Conservation (phyloP, 2,113 vertebrate species). For the Takifugu flavidus region DNA sequence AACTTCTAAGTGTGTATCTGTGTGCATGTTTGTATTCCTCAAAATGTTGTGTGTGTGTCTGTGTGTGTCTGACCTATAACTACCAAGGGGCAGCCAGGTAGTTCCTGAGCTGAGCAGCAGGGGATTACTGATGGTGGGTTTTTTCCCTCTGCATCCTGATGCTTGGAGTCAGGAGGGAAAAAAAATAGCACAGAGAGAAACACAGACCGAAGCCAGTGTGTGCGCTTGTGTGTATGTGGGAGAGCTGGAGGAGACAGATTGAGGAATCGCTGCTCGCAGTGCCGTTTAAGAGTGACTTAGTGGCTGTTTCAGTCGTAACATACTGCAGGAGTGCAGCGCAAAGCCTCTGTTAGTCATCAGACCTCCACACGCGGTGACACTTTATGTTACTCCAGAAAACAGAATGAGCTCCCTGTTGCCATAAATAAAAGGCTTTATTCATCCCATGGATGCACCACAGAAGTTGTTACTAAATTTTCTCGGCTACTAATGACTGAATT, state of each 20-base stretch:
- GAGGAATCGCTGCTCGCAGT: conserved; percentile 26
- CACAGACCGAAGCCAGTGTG: conserved; percentile 15
- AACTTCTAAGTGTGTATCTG: conserved; percentile 19
- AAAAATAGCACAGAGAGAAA: conserved; percentile 24
- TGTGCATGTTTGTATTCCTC: neutral
- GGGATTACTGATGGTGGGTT: conserved; percentile 58
- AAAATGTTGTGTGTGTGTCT: neutral
- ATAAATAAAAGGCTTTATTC: conserved; percentile 14
- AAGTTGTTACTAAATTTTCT: neutral
- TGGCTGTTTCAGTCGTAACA: conserved; percentile 22
- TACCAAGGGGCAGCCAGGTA: conserved; percentile 40
- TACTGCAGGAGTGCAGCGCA: conserved; percentile 18
- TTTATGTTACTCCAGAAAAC: conserved; percentile 16
- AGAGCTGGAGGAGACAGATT: conserved; percentile 7
- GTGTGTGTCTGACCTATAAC: conserved; percentile 51
- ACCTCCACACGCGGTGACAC: conserved; percentile 2
- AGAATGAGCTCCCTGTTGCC: neutral
- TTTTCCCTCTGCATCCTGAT: conserved; percentile 43
- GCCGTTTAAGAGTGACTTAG: conserved; percentile 46
- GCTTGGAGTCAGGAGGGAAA: conserved; percentile 8
- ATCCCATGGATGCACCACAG: neutral
- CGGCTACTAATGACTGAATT: no score
- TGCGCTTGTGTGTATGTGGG: conserved; percentile 4
- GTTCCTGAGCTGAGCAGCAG: conserved; percentile 44
- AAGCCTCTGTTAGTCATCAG: conserved; percentile 22